Evolutionary conservation across 2,888 invertebrate genomes (phyloP), one percentile per base, ranked within the genome.

Genomic region (Tenthredo amoena): DNA sequence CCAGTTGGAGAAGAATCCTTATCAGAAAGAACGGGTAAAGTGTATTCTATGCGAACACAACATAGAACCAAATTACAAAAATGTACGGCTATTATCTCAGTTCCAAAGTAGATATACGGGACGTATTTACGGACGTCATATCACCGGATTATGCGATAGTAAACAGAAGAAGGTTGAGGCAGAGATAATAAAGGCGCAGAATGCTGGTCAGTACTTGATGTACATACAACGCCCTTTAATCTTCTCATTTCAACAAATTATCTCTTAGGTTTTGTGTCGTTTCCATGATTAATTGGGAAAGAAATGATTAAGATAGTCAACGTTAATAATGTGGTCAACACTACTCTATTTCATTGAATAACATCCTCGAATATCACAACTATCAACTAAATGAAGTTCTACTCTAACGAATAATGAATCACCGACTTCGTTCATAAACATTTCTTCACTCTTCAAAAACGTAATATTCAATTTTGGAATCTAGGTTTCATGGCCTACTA

Each of bases 21-120:
- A 95, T 91, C 95, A 96, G 91, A 96, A 96, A 90, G 96, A 97
- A 87, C 95, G 94, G 86, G 94, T 94, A 34, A 93, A 95, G 87
- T 99, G 99, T 91, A 96, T 99, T 88, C 94, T 99, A 12, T 99
- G 99, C 93, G 96, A 96, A 93, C 93, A 97, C 86, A 95, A 97
- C 50, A 96, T 99, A n/a, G 95, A 95, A 0, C 96, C 98, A 0
- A 96, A 98, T 93, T 99, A 98, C 91, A 99, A 99, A 94, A 99
- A 99, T 94, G 96, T 97, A 0, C 96, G 98, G 89, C 94, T 99
- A 4, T 94, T 99, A 6, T 98, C 98, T 0, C 99, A 99, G 93
- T 99, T 99, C 93, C 97, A 99, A 91, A 99, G 99, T 50, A 97
- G 98, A 0, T 98, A 97, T 92, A 99, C 99, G 0, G 99, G 99